These are phyloP conservation scores for Dioctria linearis DNA, from an alignment of 2,888 invertebrate species.

Conservation along the genomic window DNA sequence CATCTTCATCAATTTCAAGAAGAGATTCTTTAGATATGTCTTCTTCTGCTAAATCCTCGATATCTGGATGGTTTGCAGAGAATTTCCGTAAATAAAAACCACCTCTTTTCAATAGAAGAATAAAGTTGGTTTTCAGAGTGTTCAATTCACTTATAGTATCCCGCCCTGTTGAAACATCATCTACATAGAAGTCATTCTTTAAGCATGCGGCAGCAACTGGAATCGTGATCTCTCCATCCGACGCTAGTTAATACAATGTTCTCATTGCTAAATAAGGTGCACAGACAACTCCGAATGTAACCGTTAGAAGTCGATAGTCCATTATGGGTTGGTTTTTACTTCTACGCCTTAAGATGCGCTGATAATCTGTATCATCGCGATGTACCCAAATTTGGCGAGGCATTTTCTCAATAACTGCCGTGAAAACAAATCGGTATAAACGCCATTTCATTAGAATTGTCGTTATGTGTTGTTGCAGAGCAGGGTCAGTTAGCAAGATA, in stretches of 20 bases:
- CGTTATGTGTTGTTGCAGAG: background rate
- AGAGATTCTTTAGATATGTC: background rate
- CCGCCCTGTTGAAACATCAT: background rate
- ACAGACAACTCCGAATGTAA: conserved; percentile 16
- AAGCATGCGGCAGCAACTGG: background rate
- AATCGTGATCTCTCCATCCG: background rate
- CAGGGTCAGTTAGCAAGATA: background rate
- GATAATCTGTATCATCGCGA: background rate
- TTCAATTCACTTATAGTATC: background rate
- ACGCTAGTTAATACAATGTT: conserved; percentile 20
- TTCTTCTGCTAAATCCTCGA: too few species aligned
- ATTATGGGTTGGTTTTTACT: background rate
- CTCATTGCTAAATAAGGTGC: conserved; percentile 28
- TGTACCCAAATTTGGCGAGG: conserved; percentile 2
- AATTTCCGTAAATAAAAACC: too few species aligned
- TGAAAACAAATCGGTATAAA: background rate
- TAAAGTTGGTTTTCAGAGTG: background rate
- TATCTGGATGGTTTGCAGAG: background rate
- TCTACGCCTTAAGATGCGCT: conserved; percentile 17
- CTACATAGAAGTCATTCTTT: background rate
- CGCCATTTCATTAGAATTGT: background rate
- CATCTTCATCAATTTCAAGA: background rate
- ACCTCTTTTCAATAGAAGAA: too few species aligned
- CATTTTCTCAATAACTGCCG: conserved; percentile 25
- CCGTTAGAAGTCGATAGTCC: conserved; percentile 9